Evolutionary conservation across 2,113 vertebrate genomes (phyloP), one percentile per base, ranked within the genome.

Genomic region (Callaeas wilsoni): DNA sequence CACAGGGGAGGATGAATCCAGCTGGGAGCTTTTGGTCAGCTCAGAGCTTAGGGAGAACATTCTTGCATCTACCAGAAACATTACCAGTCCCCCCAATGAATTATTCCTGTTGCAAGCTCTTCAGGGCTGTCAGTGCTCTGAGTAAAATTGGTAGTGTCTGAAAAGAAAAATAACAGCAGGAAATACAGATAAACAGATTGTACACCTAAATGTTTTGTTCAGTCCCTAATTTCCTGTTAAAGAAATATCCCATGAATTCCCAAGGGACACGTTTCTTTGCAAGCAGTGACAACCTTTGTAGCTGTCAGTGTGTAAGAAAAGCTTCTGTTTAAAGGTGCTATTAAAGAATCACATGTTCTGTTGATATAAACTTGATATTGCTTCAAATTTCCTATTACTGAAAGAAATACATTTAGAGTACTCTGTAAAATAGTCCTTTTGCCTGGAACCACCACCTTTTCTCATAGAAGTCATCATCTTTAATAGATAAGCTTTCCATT

Each of bases 401-500:
- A 88, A 91, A 87, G 71, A 88, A 95, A 71, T 46, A 41, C 1
- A 0, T 84, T 94, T 82, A 55, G 73, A 91, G 52, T 13, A 52
- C 59, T 77, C 84, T 88, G 52, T 93, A 52, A 93, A 95, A 84
- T 49, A 93, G 64, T 53, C 60, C 33, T 89, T 64, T 89, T 90
- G 77, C 42, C 21, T 46, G 69, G 35, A 94, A 64, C 49, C 37
- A 60, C 76, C 47, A 56, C 60, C 67, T 80, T 63, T 92, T 94
- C 79, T 74, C 42, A 30, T 68, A 81, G 76, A 75, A 86, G 79
- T 81, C 68, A 88, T 92, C 82, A 75, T 84, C 83, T 69, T 84
- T 94, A 89, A 93, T 41, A 96, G 85, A 87, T 74, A 95, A 96
- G 89, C 79, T 78, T 94, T 41, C 93, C 76, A 81, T 89, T 90